These are phyloP conservation scores for Xanthia togata DNA, from an alignment of 2,888 invertebrate species.

Conservation along the genomic window DNA sequence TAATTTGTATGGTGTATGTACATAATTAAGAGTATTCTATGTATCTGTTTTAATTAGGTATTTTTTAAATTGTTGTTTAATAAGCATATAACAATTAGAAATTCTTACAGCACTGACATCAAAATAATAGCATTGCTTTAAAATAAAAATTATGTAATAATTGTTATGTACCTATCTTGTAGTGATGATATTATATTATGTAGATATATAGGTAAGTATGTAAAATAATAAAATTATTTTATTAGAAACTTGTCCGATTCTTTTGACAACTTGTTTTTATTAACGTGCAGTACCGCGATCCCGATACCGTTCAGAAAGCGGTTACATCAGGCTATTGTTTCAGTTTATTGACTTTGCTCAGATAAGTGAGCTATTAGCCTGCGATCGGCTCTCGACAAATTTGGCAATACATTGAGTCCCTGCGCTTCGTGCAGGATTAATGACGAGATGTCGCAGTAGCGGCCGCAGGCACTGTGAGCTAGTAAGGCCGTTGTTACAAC, in stretches of 20 bases:
- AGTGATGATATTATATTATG: background rate
- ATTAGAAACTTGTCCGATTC: slow-evolving; percentile 37
- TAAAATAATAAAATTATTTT: slow-evolving; percentile 9
- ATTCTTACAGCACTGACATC: background rate
- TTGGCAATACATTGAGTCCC: slow-evolving; percentile 70
- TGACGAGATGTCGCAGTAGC: slow-evolving; percentile 61
- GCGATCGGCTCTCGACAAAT: slow-evolving; percentile 67
- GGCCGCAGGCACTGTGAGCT: slow-evolving; percentile 44
- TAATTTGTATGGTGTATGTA: too few relatives aligned
- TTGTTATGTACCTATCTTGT: background rate
- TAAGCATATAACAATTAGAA: background rate
- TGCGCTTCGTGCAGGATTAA: slow-evolving; percentile 64
- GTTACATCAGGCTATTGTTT: slow-evolving; percentile 73
- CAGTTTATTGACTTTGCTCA: slow-evolving; percentile 72
- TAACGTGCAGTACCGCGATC: slow-evolving; percentile 40
- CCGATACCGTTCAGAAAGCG: slow-evolving; percentile 62
- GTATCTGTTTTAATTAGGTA: background rate
- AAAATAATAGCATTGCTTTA: background rate
- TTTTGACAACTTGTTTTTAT: slow-evolving; percentile 44
- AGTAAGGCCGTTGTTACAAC: slow-evolving; percentile 28
- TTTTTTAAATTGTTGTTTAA: background rate
- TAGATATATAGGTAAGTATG: background rate
- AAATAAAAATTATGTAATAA: background rate
- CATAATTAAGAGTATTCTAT: too few relatives aligned
- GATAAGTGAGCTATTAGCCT: slow-evolving; percentile 74